These are phyloP conservation scores for Limanda limanda DNA, from an alignment of 2,113 vertebrate species.

Conservation along the genomic window DNA sequence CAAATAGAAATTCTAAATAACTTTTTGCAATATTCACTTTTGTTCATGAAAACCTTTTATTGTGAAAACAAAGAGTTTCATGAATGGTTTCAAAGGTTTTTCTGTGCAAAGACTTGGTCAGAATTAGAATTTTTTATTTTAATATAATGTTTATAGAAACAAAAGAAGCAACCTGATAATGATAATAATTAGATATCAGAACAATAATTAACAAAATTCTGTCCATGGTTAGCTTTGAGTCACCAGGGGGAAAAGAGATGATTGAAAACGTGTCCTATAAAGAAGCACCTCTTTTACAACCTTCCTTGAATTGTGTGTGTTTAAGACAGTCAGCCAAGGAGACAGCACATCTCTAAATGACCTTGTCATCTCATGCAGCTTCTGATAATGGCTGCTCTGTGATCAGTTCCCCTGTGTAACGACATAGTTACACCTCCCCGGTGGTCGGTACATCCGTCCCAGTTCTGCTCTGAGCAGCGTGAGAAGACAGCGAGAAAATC, in stretches of 20 bases:
- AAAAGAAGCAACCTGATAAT: background rate
- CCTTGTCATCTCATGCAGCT: conserved; percentile 48
- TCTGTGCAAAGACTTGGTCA: too few relatives aligned
- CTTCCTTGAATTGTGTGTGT: conserved; percentile 2
- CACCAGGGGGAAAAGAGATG: background rate
- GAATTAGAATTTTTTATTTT: too few relatives aligned
- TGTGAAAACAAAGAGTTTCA: too few relatives aligned
- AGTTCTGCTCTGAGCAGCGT: conserved; percentile 33
- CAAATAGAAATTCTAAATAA: too few relatives aligned
- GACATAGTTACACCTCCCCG: conserved; percentile 33
- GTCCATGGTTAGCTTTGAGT: background rate
- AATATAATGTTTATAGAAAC: background rate
- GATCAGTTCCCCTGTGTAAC: conserved; percentile 51
- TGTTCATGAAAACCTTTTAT: too few relatives aligned
- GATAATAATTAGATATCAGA: background rate
- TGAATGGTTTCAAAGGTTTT: too few relatives aligned
- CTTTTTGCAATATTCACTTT: too few relatives aligned
- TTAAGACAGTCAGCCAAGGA: conserved; percentile 14
- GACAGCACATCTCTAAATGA: conserved; percentile 44
- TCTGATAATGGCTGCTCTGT: conserved; percentile 56
- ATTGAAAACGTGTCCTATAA: background rate
- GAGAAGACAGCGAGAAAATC: conserved; percentile 37
- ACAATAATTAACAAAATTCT: background rate
- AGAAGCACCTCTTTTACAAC: background rate
- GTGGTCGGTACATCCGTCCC: conserved; percentile 46